Percentiles rank a stretch among this genome's conserved stretches.
Conservation (phyloP, 2,797 vertebrate genomes). For the Squalus acanthias region DNA sequence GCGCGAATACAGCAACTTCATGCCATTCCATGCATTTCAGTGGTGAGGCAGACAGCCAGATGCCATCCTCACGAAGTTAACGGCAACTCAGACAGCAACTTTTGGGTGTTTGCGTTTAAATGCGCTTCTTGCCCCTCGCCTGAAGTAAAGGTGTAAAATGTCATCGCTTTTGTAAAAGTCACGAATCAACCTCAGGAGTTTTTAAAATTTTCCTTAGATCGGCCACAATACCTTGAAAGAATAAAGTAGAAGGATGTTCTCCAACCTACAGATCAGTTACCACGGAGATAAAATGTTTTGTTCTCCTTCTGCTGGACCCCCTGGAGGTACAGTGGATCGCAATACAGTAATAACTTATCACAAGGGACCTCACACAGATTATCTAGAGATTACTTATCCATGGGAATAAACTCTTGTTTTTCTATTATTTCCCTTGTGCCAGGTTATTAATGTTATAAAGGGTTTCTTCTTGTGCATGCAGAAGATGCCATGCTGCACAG, state of each 20-base stretch:
- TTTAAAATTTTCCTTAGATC: not conserved
- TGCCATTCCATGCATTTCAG: not conserved
- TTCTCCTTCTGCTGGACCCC: not conserved
- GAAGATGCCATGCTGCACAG: not conserved
- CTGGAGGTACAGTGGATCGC: not conserved
- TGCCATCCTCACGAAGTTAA: not conserved
- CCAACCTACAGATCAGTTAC: not conserved
- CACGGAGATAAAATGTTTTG: conserved; percentile 3
- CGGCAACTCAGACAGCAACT: not conserved
- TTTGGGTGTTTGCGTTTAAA: not conserved
- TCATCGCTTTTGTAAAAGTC: not conserved
- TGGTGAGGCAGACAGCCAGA: not conserved
- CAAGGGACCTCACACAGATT: not conserved
- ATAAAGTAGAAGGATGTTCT: not conserved
- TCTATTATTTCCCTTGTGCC: not conserved
- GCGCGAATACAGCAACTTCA: not conserved
- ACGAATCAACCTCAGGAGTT: not conserved
- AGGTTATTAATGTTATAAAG: not conserved
- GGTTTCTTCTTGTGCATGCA: not conserved
- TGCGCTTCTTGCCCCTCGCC: not conserved
- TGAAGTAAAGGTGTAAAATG: not conserved
- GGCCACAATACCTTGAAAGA: not conserved
- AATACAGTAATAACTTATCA: not conserved
- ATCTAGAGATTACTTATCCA: not conserved
- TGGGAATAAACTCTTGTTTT: not conserved